phyloP scores from a whole-genome alignment of 2,888 invertebrate genomes.

The Epistrophe grossulariae region DNA sequence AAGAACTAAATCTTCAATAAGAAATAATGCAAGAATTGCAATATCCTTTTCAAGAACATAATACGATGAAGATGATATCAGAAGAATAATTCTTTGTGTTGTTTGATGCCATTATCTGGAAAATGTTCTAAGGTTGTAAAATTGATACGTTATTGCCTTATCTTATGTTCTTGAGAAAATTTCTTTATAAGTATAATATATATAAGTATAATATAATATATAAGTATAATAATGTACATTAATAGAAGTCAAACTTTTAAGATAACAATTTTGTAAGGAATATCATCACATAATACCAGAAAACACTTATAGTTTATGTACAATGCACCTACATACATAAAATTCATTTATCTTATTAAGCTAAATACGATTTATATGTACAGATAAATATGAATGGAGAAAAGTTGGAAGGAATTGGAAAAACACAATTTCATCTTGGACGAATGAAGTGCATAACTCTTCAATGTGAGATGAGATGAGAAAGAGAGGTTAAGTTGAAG shows the following conservation, averaged over 20 bases:
- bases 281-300: conserved; percentile 5
- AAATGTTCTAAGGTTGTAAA: conserved; percentile 9
- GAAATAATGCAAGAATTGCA: background rate
- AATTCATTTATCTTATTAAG: conserved; percentile 46
- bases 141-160: conserved; percentile 15
- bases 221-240: background rate
- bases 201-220: conserved; percentile 1
- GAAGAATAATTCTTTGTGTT: conserved; percentile 3
- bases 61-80: background rate
- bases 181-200: background rate
- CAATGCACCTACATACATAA: background rate
- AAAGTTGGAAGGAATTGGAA: conserved; percentile 49
- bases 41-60: background rate
- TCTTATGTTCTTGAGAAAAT: conserved; percentile 21
- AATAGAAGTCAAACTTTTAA: conserved; percentile 47
- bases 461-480: background rate
- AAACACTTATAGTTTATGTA: conserved; percentile 1
- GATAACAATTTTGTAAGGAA: conserved; percentile 45
- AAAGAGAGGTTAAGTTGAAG: conserved; percentile 57
- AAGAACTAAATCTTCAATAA: background rate
- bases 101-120: background rate
- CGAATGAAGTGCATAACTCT: conserved; percentile 49
- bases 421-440: conserved; percentile 46
- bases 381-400: background rate
- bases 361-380: conserved; percentile 26